These are phyloP conservation scores for Spea hammondii DNA, from an alignment of 2,797 vertebrate species.

Conservation along the genomic window DNA sequence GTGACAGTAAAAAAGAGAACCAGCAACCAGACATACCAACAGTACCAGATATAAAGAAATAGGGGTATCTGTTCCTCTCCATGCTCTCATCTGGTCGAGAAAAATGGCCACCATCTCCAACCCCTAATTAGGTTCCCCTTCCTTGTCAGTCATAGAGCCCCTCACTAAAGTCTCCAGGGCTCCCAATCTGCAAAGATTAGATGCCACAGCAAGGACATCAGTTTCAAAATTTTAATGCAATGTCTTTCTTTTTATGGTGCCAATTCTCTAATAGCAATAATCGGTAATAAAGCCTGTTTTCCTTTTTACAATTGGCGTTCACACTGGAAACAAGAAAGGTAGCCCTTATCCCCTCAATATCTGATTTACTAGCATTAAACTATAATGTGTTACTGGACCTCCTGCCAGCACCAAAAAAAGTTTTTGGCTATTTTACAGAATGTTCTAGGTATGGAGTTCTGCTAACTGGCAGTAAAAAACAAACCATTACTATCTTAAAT, in stretches of 20 bases:
- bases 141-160: too few species aligned
- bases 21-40: too few species aligned
- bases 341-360: neutral
- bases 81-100: too few species aligned
- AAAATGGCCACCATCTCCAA: too few species aligned
- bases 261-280: neutral
- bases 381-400: neutral
- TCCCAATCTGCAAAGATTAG: too few species aligned
- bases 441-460: neutral
- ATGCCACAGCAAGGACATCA: neutral
- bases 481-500: conserved; percentile 16
- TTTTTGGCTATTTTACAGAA: conserved; percentile 9
- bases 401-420: neutral
- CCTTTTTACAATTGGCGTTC: neutral
- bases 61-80: too few species aligned
- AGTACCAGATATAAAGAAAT: too few species aligned
- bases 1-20: too few species aligned
- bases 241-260: neutral
- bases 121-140: too few species aligned
- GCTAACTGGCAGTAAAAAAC: neutral
- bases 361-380: neutral
- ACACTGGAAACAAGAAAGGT: neutral
- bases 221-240: neutral
- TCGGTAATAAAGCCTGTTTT: neutral
- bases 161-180: too few species aligned